Base-by-base conservation (phyloP, 2,113 vertebrate species). In the Polypterus bichir region DNA sequence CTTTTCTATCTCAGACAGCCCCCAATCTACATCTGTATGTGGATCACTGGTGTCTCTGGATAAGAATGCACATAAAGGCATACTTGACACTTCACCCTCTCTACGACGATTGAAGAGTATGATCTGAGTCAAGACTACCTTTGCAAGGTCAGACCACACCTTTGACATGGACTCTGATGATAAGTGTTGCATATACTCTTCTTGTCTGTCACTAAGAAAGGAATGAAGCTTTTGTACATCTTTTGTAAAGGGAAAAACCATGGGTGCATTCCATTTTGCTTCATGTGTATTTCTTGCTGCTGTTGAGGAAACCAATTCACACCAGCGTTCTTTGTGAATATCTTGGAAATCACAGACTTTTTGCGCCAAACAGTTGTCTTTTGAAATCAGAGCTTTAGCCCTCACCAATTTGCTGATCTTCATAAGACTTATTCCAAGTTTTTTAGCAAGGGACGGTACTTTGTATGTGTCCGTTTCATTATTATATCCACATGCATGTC, bases 61-160 rank as follows among this genome's bases (percentile, higher is more conserved):
- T 1, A 65, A 9, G 60, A 62, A 74, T 0, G 62, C 69, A 6
- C 62, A 59, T 3, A 74, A 55, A 1, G 65, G 64, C 44, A 73
- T 73, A 53, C 63, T 69, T 6, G 70, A 70, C 27, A 73, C 70
- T 9, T 72, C 71, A 6, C 54, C 57, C 5, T 66, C 49, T 55
- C 71, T 61, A n/a, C 67, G 51, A 4, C 67, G 47, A 59, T 74
- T 75, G 53, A 77, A 75, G 47, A 77, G 44, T 6, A 71, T 65
- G 4, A 73, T 65, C 59, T 73, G 62, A 1, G 71, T 62, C 60
- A 77, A 44, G 5, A 49, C 64, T 1, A 63, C 63, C 54, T 65
- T 70, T 3, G 58, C 44, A 51, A 68, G 57, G 57, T 54, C 57
- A 11, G n/a, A 51, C 56, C 60, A 68, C 47, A 52, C 47, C 46